Evolutionary conservation across 2,888 invertebrate genomes (phyloP).

Genomic region (Tiphia femorata): DNA sequence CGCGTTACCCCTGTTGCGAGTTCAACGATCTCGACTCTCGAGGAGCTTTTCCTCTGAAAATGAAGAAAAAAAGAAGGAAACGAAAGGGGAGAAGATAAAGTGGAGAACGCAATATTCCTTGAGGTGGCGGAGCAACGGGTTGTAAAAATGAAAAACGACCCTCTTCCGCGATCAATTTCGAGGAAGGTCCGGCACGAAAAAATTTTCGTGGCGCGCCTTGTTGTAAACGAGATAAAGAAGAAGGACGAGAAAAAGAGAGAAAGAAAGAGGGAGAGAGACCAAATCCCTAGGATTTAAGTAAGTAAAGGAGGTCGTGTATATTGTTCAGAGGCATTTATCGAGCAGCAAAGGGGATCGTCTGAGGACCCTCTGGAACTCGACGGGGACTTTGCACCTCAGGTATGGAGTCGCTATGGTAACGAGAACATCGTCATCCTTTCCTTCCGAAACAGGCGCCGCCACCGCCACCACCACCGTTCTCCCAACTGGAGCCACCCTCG

Average conservation of each 20-base stretch:
- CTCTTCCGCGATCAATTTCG: not conserved
- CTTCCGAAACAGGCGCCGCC: conserved; percentile 1
- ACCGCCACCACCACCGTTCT: not conserved
- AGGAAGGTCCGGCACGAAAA: not conserved
- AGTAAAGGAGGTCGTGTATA: too few relatives aligned
- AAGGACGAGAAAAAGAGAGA: not conserved
- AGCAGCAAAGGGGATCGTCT: too few relatives aligned
- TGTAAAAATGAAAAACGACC: too few relatives aligned
- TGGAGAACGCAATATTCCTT: too few relatives aligned
- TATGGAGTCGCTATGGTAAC: conserved; percentile 16
- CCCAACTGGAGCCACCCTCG: too few relatives aligned
- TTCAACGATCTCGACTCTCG: too few relatives aligned
- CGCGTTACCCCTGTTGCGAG: too few relatives aligned
- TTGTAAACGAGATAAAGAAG: not conserved
- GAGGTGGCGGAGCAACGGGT: too few relatives aligned
- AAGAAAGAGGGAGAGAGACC: not conserved
- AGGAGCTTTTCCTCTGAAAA: too few relatives aligned
- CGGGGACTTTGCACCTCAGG: conserved; percentile 17
- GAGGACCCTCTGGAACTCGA: conserved; percentile 25
- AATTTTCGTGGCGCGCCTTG: not conserved
- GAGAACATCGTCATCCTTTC: conserved; percentile 11
- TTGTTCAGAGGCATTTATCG: conserved; percentile 35
- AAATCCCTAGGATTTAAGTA: conserved; percentile 20
- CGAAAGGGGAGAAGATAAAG: too few relatives aligned
- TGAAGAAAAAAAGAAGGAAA: too few relatives aligned